Evolutionary conservation across 2,113 vertebrate genomes (phyloP).

Genomic region (Scartelaos histophorus): DNA sequence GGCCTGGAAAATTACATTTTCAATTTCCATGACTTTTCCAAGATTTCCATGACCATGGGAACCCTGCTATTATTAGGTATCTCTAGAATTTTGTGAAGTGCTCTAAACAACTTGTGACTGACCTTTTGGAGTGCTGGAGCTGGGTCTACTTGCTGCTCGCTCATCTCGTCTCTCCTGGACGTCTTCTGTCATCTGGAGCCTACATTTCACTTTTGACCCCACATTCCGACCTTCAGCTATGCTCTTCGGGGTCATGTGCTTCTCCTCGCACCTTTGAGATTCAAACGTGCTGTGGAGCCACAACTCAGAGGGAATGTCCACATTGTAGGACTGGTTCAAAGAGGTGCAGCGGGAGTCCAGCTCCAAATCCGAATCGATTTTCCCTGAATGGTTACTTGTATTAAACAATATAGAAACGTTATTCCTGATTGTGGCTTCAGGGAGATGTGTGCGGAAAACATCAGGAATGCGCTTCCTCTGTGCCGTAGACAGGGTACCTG

Average conservation of each 20-base stretch:
- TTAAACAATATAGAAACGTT: slow-evolving; percentile 30
- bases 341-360: slow-evolving; percentile 23
- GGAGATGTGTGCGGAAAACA: slow-evolving; percentile 38
- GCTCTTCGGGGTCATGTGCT: slow-evolving; percentile 60
- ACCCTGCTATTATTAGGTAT: too few relatives aligned
- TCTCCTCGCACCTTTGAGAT: slow-evolving; percentile 18
- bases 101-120: slow-evolving; percentile 1
- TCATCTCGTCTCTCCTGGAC: neutral
- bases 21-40: too few relatives aligned
- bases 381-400: slow-evolving; percentile 32
- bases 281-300: slow-evolving; percentile 51
- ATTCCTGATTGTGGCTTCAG: neutral
- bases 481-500: slow-evolving; percentile 30
- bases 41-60: too few relatives aligned
- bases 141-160: slow-evolving; percentile 3
- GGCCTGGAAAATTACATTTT: too few relatives aligned
- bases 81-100: neutral
- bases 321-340: slow-evolving; percentile 71
- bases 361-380: neutral
- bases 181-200: slow-evolving; percentile 56
- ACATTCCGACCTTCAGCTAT: slow-evolving; percentile 36
- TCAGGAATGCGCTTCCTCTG: slow-evolving; percentile 53
- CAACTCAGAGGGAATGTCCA: slow-evolving; percentile 65
- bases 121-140: slow-evolving; percentile 63
- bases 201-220: slow-evolving; percentile 68